phyloP scores from a whole-genome alignment of 2,888 invertebrate genomes.

The Saturnia japonica region DNA sequence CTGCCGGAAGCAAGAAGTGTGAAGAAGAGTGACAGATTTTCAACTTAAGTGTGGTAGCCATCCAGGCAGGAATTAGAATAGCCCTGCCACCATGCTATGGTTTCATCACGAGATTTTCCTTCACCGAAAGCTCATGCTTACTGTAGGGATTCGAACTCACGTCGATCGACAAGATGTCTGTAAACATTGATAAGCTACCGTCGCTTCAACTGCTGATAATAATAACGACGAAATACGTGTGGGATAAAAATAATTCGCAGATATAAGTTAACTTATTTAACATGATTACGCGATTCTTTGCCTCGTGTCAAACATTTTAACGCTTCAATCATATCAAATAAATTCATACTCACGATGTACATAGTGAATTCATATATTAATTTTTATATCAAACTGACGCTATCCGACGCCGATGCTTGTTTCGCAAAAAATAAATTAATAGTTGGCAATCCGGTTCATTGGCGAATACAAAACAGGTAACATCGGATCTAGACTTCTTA shows the following conservation, averaged over 20 bases:
- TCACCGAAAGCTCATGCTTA: too few species aligned
- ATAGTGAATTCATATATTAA: conserved; percentile 3
- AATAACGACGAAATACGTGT: neutral
- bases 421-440: neutral
- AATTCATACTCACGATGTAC: neutral
- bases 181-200: too few species aligned
- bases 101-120: too few species aligned
- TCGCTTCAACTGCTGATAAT: too few species aligned
- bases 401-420: neutral
- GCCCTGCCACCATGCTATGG: too few species aligned
- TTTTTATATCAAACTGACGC: conserved; percentile 9
- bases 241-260: neutral
- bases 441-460: neutral
- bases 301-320: conserved; percentile 3
- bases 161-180: too few species aligned
- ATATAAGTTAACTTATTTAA: conserved; percentile 3
- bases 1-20: too few species aligned
- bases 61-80: too few species aligned
- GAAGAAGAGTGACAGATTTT: too few species aligned
- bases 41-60: too few species aligned
- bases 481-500: neutral
- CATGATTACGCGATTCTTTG: neutral
- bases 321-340: conserved; percentile 4
- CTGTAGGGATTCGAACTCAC: too few species aligned
- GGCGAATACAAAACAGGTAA: neutral